Base-by-base conservation (phyloP, 2,113 vertebrate genomes). In the Desmodus rotundus region DNA sequence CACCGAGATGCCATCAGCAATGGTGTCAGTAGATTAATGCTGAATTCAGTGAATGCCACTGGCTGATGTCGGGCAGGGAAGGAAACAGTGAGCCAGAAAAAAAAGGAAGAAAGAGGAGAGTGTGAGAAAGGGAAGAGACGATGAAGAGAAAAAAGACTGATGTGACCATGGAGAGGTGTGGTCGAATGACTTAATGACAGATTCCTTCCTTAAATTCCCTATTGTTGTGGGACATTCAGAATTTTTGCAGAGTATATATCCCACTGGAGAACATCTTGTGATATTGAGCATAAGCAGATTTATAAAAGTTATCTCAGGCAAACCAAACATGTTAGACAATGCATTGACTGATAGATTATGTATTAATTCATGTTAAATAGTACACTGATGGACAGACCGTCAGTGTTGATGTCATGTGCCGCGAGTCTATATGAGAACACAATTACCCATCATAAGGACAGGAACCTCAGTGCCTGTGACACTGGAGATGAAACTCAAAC, bases 241-340 rank as follows among this genome's bases (percentile, higher is more conserved):
- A 65, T 63, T 87, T 94, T 67, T 7, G 61, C 58, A 93, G 94
- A 80, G 13, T 84, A 50, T 80, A 20, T 43, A 87, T 93, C 91
- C 31, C 56, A 87, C 16, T 38, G 52, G 74, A 92, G 54, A 86
- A 81, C 11, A 87, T 36, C n/a, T 31, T 92, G n/a, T 87, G 52
- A 81, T 92, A 70, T 3, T 43, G 15, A 70, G 36, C 45, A 50
- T 13, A 76, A 19, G n/a, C 15, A 93, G 81, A 45, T 76, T 70
- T 54, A 10, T 43, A 52, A 87, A 33, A 73, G 61, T 22, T 61
- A 68, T 63, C 28, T 72, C 12, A 70, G 47, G 36, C 43, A 56
- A 1, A 58, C 10, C 82, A 84, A 77, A 91, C 73, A 78, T 61
- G 33, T 56, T 77, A 77, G 74, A 5, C 36, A 52, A 33, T 16